These are phyloP conservation scores for Megalops cyprinoides DNA, from an alignment of 2,797 vertebrate species.

Conservation along the genomic window DNA sequence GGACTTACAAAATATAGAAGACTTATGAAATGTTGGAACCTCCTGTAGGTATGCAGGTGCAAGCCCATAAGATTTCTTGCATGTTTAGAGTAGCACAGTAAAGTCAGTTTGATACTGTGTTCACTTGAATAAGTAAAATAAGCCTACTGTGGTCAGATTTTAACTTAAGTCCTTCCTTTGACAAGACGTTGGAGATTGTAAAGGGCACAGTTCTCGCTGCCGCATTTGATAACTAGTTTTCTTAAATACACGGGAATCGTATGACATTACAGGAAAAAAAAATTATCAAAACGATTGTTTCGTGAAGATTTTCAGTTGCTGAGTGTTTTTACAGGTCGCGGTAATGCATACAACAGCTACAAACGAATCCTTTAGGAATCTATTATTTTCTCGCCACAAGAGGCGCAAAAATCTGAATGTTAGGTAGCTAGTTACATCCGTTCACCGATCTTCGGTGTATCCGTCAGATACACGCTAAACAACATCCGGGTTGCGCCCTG, in stretches of 20 bases:
- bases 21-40: neutral
- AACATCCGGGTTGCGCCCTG: conserved; percentile 30
- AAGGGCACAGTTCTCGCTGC: too few species aligned
- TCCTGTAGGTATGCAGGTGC: neutral
- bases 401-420: neutral
- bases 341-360: too few species aligned
- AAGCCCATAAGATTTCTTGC: neutral
- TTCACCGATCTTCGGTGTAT: neutral
- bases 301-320: too few species aligned
- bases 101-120: neutral
- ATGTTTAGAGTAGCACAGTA: neutral
- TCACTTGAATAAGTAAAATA: neutral
- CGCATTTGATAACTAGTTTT: too few species aligned
- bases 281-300: too few species aligned
- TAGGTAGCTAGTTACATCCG: too few species aligned
- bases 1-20: neutral
- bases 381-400: neutral
- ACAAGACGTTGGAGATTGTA: too few species aligned
- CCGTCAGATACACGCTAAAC: neutral
- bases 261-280: too few species aligned
- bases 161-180: too few species aligned
- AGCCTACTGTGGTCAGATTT: neutral
- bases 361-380: too few species aligned
- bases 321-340: too few species aligned
- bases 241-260: too few species aligned